Conservation (phyloP, 1,140 invertebrate species). For the Leptestheria dahalacensis region DNA sequence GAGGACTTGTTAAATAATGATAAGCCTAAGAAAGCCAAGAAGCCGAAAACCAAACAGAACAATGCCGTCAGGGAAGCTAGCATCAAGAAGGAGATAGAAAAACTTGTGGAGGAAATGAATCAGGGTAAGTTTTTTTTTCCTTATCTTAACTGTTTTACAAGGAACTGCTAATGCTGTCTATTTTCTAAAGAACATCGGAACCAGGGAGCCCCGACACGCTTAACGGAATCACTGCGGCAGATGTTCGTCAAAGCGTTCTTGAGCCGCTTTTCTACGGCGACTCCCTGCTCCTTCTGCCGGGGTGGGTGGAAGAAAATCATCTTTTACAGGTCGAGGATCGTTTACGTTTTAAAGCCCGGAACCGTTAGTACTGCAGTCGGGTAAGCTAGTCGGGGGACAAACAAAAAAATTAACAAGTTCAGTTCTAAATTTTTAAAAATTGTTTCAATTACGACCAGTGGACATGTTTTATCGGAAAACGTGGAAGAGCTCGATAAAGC, state of each 20-base stretch:
- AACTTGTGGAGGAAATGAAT: no score
- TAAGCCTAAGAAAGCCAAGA: constrained; percentile 20
- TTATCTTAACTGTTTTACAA: not conserved
- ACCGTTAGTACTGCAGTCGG: not conserved
- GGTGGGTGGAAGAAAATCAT: constrained; percentile 40
- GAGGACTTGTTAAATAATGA: constrained; percentile 20
- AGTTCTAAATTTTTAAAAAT: not conserved
- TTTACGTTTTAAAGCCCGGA: constrained; percentile 17
- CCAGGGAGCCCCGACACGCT: constrained; percentile 30
- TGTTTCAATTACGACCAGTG: not conserved
- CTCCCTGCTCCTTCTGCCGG: constrained; percentile 46
- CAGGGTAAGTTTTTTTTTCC: not conserved
- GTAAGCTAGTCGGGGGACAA: no score
- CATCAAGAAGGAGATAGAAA: constrained; percentile 26
- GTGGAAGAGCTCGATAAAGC: constrained; percentile 2
- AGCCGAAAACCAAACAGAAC: constrained; percentile 26
- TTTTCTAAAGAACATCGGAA: not conserved
- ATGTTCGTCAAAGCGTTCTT: constrained; percentile 41
- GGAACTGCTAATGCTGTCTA: no score
- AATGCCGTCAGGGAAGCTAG: constrained; percentile 29
- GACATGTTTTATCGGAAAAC: constrained; percentile 1
- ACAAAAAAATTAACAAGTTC: no score
- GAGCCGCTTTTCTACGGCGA: constrained; percentile 28
- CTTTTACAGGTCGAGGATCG: constrained; percentile 20
- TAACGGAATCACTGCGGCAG: constrained; percentile 41